These are phyloP conservation scores for Merluccius polli DNA, from an alignment of 2,797 vertebrate species.

Conservation along the genomic window DNA sequence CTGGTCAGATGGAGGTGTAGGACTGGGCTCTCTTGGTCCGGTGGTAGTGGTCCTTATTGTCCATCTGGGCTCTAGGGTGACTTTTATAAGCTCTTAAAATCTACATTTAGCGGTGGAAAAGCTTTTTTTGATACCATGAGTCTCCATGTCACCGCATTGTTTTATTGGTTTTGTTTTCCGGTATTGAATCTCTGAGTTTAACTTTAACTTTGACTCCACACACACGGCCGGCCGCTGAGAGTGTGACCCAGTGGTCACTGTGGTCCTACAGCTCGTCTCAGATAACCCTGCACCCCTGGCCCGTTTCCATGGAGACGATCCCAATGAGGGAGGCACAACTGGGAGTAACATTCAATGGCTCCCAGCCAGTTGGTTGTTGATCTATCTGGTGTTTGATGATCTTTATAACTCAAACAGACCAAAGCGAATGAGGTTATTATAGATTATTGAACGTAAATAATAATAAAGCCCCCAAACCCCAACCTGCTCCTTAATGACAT, in stretches of 20 bases:
- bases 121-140: background rate
- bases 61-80: background rate
- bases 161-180: background rate
- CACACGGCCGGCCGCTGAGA: slow-evolving; percentile 17
- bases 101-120: background rate
- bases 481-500: background rate
- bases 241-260: slow-evolving; percentile 19
- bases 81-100: background rate
- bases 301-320: background rate
- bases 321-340: background rate
- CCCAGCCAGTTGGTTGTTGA: too few species aligned
- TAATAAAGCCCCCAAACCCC: background rate
- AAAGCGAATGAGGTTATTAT: too few species aligned
- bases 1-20: too few species aligned
- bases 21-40: too few species aligned
- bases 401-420: too few species aligned
- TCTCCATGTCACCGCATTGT: background rate
- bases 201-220: background rate
- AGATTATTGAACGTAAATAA: too few species aligned
- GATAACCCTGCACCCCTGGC: background rate
- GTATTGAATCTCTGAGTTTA: background rate
- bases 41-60: background rate
- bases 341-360: background rate
- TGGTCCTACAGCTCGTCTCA: background rate
- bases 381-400: too few species aligned